Evolutionary conservation across 2,113 vertebrate genomes (phyloP), one percentile per base, ranked within the genome.

Genomic region (Patagioenas fasciata): DNA sequence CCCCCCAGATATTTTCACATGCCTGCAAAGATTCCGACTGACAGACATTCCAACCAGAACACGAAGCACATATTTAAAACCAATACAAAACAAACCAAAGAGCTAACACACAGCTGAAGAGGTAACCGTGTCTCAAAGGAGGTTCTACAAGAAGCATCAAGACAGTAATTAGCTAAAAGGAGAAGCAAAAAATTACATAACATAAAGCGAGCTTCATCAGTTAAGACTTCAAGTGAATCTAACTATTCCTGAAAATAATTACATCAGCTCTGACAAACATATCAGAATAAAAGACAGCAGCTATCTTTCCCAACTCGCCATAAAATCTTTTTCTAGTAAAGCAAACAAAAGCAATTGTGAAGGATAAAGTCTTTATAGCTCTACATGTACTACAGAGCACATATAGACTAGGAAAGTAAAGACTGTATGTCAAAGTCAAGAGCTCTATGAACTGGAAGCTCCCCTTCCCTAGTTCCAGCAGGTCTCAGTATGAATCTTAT

Each of bases 1-100:
- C 4, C 19, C 21, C 6, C 9, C 12, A 11, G 18, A 47, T 15
- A 73, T 4, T 4, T 29, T 56, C 48, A 38, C 0, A 1, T 3
- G 6, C 42, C 57, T 6, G 7, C 73, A 34, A 6, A 56, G 47
- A 64, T 60, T 17, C 57, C 40, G 36, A 74, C 21, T 13, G 11
- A 71, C 11, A n/a, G 11, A 38, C 0, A 1, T 48, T 75, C 15
- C 38, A 64, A 25, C 2, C 12, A 82, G 70, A 80, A 70, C 15
- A 65, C 0, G 10, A 13, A 71, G 19, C 3, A 10, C 4, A 17
- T 3, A 20, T 32, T 48, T 11, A 7, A 3, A 32, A 16, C 51
- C 51, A 21, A 51, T 48, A 53, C 17, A 40, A 71, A 66, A 24
- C 36, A 25, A 80, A 50, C 23, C n/a, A 18, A 51, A 57, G 64